Conservation (phyloP, 1,140 invertebrate species). For the Zaprionus taronus region DNA sequence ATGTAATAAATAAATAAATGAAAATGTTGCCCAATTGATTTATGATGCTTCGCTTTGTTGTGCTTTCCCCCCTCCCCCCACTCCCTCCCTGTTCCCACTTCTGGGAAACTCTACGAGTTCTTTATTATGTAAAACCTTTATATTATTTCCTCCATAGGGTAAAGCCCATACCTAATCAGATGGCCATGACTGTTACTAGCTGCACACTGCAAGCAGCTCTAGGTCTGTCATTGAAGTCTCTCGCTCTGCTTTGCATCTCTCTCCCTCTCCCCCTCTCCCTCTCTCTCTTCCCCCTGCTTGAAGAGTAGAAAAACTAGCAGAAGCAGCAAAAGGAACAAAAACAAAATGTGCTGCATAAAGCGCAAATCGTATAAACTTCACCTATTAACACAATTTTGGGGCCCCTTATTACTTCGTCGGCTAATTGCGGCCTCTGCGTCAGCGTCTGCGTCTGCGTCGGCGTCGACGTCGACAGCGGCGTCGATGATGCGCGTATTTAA, state of each 20-base stretch:
- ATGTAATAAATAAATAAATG: slow-evolving; percentile 48
- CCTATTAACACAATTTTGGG: slow-evolving; percentile 71
- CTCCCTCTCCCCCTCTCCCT: too few species aligned
- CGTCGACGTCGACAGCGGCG: neutral
- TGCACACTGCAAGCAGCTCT: neutral
- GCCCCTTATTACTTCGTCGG: slow-evolving; percentile 36
- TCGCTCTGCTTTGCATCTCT: neutral
- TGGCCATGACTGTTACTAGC: neutral
- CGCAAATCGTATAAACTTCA: slow-evolving; percentile 69
- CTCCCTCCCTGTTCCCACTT: neutral
- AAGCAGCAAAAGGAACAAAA: neutral
- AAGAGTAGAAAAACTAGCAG: neutral
- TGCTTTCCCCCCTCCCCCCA: neutral
- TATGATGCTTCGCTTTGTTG: slow-evolving; percentile 23
- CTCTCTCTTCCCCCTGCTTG: neutral
- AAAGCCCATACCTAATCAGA: neutral
- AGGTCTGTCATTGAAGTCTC: neutral
- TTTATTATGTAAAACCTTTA: neutral
- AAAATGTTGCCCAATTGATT: slow-evolving; percentile 48
- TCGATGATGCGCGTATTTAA: slow-evolving; percentile 58
- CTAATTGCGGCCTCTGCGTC: neutral
- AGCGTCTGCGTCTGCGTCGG: too few species aligned
- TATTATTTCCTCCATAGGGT: neutral
- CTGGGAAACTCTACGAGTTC: neutral
- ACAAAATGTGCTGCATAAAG: slow-evolving; percentile 29